Conservation (phyloP, 2,113 vertebrate genomes). For the Myodes glareolus region DNA sequence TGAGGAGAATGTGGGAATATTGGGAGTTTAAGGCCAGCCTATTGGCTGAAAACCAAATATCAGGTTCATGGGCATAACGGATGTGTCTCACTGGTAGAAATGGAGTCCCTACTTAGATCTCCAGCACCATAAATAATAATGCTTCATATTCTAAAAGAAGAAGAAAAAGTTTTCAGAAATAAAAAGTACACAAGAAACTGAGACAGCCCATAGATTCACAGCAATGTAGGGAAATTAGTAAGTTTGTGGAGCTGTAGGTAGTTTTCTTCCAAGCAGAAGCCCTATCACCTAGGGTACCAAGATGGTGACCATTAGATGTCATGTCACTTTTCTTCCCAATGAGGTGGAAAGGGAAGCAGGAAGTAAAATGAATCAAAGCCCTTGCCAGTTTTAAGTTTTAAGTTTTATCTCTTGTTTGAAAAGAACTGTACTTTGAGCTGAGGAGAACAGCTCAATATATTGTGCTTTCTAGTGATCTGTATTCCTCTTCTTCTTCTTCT, state of each 20-base stretch:
- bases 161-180: neutral
- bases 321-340: conserved; percentile 18
- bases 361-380: neutral
- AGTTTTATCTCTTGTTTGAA: conserved; percentile 3
- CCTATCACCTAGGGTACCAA: neutral
- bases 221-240: neutral
- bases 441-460: neutral
- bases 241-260: neutral
- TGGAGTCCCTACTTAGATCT: neutral
- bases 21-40: neutral
- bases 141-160: neutral
- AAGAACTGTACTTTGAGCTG: neutral
- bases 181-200: neutral
- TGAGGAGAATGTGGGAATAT: neutral
- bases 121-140: neutral
- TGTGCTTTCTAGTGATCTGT: neutral
- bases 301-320: neutral
- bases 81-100: neutral
- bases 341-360: neutral
- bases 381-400: neutral
- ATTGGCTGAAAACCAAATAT: neutral
- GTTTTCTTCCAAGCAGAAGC: neutral
- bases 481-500: no score
- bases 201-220: neutral
- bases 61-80: neutral